These are phyloP conservation scores for Sternarchorhynchus goeldii DNA, from an alignment of 2,797 vertebrate species.

Conservation along the genomic window DNA sequence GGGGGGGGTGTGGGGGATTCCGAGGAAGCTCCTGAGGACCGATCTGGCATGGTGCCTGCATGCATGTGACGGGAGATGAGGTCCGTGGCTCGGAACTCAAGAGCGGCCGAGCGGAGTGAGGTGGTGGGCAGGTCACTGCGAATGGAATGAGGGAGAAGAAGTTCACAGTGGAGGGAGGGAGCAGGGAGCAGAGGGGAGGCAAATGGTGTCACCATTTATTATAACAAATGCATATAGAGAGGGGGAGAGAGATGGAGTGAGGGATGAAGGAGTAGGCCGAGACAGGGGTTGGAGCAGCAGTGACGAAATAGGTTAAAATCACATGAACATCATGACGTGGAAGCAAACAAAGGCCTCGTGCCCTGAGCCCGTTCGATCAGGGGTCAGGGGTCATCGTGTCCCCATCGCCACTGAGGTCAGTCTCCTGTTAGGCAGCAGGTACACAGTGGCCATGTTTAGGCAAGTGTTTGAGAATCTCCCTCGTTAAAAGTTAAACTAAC, in stretches of 20 bases:
- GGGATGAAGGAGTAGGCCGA: slow-evolving; percentile 24
- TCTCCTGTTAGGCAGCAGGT: not conserved
- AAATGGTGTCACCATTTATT: too few relatives aligned
- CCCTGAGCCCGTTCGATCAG: slow-evolving; percentile 8
- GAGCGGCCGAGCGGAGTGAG: slow-evolving; percentile 14
- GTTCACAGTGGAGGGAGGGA: not conserved
- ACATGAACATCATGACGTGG: not conserved
- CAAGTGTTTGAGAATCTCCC: not conserved
- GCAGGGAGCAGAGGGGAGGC: not conserved
- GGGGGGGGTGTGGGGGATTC: slow-evolving; percentile 22
- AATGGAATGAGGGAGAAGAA: slow-evolving; percentile 39
- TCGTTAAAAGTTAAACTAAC: not conserved
- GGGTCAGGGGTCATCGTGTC: slow-evolving; percentile 21
- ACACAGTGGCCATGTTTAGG: not conserved
- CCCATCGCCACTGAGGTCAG: slow-evolving; percentile 1
- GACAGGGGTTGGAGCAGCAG: not conserved
- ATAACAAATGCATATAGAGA: not conserved
- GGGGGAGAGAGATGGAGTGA: slow-evolving; percentile 13
- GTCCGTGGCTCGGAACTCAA: not conserved
- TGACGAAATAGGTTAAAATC: slow-evolving; percentile 14
- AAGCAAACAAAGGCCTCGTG: slow-evolving; percentile 19
- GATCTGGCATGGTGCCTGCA: slow-evolving; percentile 39
- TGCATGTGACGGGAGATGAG: slow-evolving; percentile 3
- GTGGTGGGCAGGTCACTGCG: slow-evolving; percentile 45
- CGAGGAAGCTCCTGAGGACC: slow-evolving; percentile 55